A percentile compares a stretch with the other conserved stretches of the same genome.
Conservation (phyloP, 2,888 invertebrate genomes). For the Volucella zonaria region DNA sequence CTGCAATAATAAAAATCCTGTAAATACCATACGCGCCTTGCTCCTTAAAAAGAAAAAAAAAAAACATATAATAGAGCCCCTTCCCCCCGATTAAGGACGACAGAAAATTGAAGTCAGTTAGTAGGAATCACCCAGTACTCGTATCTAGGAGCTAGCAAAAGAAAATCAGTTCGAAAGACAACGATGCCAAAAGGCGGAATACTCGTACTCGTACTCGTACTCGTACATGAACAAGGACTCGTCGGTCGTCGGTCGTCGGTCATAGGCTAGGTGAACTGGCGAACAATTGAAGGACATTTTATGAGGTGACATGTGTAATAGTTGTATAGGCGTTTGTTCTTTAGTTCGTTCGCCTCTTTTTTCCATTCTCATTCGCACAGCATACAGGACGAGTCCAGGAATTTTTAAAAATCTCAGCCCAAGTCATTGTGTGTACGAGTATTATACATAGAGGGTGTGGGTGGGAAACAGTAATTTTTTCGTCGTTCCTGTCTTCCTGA, state of each 20-base stretch:
- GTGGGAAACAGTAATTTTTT: conserved; percentile 19
- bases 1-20: conserved; percentile 72
- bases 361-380: too few species aligned
- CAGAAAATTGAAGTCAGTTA: too few species aligned
- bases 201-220: too few species aligned
- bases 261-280: background rate
- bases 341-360: conserved; percentile 1
- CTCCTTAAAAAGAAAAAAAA: conserved; percentile 43
- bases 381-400: conserved; percentile 20
- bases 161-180: too few species aligned
- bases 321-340: conserved; percentile 46
- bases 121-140: too few species aligned
- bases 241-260: conserved; percentile 1
- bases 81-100: too few species aligned
- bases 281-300: conserved; percentile 67
- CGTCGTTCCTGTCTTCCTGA: conserved; percentile 23
- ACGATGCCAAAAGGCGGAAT: background rate
- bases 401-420: conserved; percentile 42
- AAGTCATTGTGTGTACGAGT: background rate
- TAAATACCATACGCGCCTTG: conserved; percentile 59
- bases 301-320: conserved; percentile 70
- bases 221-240: background rate
- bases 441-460: too few species aligned
- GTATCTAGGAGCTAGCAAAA: too few species aligned
- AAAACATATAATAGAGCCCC: conserved; percentile 1